phyloP scores from a whole-genome alignment of 2,113 vertebrate species.

The Tychaedon coryphoeus region DNA sequence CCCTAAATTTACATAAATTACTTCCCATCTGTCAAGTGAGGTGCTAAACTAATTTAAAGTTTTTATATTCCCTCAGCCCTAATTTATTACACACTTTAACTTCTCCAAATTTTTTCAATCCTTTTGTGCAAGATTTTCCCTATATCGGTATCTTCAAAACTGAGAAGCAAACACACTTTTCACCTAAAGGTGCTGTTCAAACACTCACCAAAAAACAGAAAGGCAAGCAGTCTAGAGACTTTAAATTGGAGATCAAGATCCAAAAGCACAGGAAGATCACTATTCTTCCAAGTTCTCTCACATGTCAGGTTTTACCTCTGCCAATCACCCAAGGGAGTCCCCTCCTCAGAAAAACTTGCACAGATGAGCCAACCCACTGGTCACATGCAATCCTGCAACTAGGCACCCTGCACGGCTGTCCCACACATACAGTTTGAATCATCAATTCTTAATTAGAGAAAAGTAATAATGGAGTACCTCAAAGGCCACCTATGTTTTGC shows the following conservation, averaged over 20 bases:
- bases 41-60: constrained; percentile 32
- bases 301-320: background rate
- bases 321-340: background rate
- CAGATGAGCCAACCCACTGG: background rate
- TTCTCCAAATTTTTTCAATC: background rate
- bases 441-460: background rate
- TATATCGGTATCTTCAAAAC: background rate
- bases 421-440: background rate
- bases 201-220: background rate
- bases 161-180: background rate
- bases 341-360: background rate
- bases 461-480: background rate
- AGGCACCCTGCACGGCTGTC: background rate
- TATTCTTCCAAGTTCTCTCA: background rate
- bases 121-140: background rate
- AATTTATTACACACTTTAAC: constrained; percentile 11
- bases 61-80: constrained; percentile 8
- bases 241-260: background rate
- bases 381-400: background rate
- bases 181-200: background rate
- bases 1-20: constrained; percentile 46
- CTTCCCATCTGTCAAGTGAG: constrained; percentile 45
- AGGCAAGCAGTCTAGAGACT: background rate
- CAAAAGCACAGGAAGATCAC: background rate
- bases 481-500: background rate